Evolutionary conservation across 2,888 invertebrate species (phyloP), one percentile per base, ranked within the genome.

Genomic region (Parnassius apollo): DNA sequence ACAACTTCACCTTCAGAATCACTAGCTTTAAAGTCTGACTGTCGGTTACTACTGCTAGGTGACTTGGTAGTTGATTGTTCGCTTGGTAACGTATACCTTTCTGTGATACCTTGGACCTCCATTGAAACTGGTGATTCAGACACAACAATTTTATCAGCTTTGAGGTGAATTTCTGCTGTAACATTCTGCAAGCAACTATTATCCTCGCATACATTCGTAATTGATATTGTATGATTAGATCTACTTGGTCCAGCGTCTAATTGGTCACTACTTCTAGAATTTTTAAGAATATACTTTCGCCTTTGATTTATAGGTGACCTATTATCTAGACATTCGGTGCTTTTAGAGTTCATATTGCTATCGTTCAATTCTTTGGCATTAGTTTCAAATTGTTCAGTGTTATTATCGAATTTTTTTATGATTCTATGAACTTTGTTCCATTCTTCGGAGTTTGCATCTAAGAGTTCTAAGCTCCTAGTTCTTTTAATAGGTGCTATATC

Each of bases 381-480:
- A 66, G 75, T 85, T 65, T 86, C 86, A 64, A 81, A 86, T 52
- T 81, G 79, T 71, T 87, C 86, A 61, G 81, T 69, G 66, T 86
- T 85, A 70, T 84, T 78, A 68, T 91, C 89, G 68, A 87, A 91
- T 59, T 76, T 85, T 62, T 80, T 84, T 65, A 88, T 85, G 57
- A 89, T 81, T 57, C 70, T 76, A 69, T 87, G 82, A 0, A 88
- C 90, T 77, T 78, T 83, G 59, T 86, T 87, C 92, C 89, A 91
- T 68, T 88, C 86, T 69, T 85, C 87, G 10, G 83, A 80, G 53
- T 86, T 84, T 45, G 83, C 89, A 73, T 94, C 94, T 46, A 95
- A 76, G 65, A 96, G 79, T 77, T 96, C 96, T 71, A 96, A 84
- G 69, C 96, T 96, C 69, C 95, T 93, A 1, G 96, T 95, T 57